Conservation (phyloP, 2,888 invertebrate species). For the Meliscaeva auricollis region DNA sequence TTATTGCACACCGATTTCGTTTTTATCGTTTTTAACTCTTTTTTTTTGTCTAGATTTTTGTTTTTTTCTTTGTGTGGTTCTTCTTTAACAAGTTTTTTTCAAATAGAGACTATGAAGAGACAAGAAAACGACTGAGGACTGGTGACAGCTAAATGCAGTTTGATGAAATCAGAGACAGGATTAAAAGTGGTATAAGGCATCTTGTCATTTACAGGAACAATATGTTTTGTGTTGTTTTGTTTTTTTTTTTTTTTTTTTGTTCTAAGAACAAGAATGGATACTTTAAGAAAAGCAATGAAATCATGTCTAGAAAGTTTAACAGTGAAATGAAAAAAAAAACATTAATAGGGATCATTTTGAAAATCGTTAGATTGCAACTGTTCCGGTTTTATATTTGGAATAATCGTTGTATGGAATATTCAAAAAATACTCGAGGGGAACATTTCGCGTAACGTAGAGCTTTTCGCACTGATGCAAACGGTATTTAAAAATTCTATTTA, state of each 20-base stretch:
- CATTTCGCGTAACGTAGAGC: too few relatives aligned
- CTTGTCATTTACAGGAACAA: constrained; percentile 9
- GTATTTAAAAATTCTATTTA: too few relatives aligned
- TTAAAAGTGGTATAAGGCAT: constrained; percentile 15
- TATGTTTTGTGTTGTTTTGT: not conserved
- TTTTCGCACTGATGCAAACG: too few relatives aligned
- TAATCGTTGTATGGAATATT: too few relatives aligned
- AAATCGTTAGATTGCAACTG: too few relatives aligned
- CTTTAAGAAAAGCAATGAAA: constrained; percentile 29
- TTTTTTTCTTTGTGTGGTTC: not conserved
- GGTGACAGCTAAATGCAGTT: constrained; percentile 34
- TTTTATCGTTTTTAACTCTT: constrained; percentile 14
- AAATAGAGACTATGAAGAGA: constrained; percentile 34
- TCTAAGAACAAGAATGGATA: not conserved
- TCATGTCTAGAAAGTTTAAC: too few relatives aligned
- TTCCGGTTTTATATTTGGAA: too few relatives aligned
- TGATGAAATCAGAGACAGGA: constrained; percentile 23
- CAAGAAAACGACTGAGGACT: not conserved
- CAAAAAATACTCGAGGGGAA: too few relatives aligned
- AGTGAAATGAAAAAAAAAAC: too few relatives aligned
- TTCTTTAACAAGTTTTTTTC: not conserved
- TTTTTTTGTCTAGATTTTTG: constrained; percentile 18
- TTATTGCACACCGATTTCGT: constrained; percentile 13
- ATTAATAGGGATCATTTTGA: too few relatives aligned
- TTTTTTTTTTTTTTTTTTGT: too few relatives aligned